phyloP scores from a whole-genome alignment of 2,888 invertebrate species.

The Teinopalpus imperialis region DNA sequence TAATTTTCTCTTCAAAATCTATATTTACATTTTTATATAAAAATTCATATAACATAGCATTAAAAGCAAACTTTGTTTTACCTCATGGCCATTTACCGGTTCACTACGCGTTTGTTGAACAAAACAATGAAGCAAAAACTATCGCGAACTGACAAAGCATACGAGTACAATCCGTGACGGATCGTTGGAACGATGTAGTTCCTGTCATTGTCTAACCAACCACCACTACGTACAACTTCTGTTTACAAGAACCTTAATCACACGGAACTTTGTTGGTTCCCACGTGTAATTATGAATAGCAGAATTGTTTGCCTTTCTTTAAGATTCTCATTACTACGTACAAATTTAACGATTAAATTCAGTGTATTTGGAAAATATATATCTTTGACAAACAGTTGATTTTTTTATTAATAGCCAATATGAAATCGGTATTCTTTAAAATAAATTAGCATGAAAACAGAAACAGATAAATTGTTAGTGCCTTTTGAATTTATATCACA shows the following conservation, averaged over 20 bases:
- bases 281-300: conserved; percentile 42
- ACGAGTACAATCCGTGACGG: conserved; percentile 52
- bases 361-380: no score
- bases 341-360: no score
- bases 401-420: no score
- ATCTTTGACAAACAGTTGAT: no score
- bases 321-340: neutral
- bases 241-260: conserved; percentile 41
- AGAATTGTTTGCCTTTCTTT: conserved; percentile 23
- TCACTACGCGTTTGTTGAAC: conserved; percentile 43
- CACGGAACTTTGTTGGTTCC: conserved; percentile 44
- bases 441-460: no score
- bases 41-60: no score
- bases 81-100: conserved; percentile 42
- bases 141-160: conserved; percentile 42
- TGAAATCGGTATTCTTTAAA: no score
- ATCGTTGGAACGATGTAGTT: conserved; percentile 58
- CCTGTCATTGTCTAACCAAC: conserved; percentile 63
- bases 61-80: no score
- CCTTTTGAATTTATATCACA: no score
- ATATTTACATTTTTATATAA: no score
- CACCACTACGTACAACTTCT: conserved; percentile 51
- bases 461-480: no score
- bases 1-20: no score
- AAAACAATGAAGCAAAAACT: conserved; percentile 47